Percentiles rank a stretch among this genome's conserved stretches.
These are phyloP conservation scores for Apis mellifera DNA, from an alignment of 1,140 invertebrate species.

Conservation along the genomic window Amel_HAv3.1 CM009944.2:1640501-1641000, in stretches of 20 bases:
- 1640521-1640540: not conserved
- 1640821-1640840: no score
- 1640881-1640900: not conserved
- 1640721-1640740: no score
- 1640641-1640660: not conserved
- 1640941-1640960: no score
- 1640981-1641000: not conserved
- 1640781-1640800: no score
- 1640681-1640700: not conserved
- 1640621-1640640: not conserved
- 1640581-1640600: not conserved
- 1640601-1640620: not conserved
- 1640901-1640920: not conserved
- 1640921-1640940: no score
- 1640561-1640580: not conserved
- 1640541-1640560: not conserved
- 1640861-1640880: no score
- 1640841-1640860: no score
- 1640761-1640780: no score
- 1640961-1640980: not conserved
- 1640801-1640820: no score
- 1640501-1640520: not conserved
- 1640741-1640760: no score
- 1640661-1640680: not conserved
- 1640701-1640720: no score